Conservation (phyloP, 2,888 invertebrate species). For the Volucella bombylans region DNA sequence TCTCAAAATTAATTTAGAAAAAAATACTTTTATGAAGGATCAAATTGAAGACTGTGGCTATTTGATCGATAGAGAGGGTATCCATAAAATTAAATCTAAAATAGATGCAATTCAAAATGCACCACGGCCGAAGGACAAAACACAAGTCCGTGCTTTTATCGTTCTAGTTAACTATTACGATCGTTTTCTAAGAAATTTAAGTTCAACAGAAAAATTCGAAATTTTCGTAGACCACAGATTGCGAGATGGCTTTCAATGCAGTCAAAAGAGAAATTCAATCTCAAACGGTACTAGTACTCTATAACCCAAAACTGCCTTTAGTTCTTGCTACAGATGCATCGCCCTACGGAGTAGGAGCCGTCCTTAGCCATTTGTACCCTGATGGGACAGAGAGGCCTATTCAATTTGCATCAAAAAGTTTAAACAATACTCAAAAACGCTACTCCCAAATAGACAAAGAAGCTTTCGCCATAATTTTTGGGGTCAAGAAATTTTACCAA, state of each 20-base stretch:
- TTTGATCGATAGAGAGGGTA: too few species aligned
- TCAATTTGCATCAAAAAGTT: constrained; percentile 8
- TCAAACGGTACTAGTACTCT: background rate
- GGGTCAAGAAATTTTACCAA: constrained; percentile 11
- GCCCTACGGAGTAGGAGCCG: too few species aligned
- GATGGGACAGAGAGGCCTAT: too few species aligned
- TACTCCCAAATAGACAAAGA: constrained; percentile 6
- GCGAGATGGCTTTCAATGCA: constrained; percentile 4
- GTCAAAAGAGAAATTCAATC: constrained; percentile 13
- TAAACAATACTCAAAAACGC: constrained; percentile 4
- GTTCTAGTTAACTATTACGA: background rate
- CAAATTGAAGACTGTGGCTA: too few species aligned
- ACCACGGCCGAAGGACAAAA: background rate
- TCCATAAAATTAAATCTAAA: background rate
- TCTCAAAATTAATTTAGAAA: constrained; percentile 6
- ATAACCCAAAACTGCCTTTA: constrained; percentile 2
- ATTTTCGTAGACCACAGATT: background rate
- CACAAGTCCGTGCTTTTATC: background rate
- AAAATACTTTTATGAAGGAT: constrained; percentile 3
- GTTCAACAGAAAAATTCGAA: background rate
- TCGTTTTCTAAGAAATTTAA: background rate
- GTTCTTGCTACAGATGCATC: too few species aligned
- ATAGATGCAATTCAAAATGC: constrained; percentile 12
- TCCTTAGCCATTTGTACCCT: too few species aligned
- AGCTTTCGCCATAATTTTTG: constrained; percentile 12